Evolutionary conservation across 2,113 vertebrate species (phyloP), one percentile per base, ranked within the genome.

Genomic region (Chloroceryle aenea): DNA sequence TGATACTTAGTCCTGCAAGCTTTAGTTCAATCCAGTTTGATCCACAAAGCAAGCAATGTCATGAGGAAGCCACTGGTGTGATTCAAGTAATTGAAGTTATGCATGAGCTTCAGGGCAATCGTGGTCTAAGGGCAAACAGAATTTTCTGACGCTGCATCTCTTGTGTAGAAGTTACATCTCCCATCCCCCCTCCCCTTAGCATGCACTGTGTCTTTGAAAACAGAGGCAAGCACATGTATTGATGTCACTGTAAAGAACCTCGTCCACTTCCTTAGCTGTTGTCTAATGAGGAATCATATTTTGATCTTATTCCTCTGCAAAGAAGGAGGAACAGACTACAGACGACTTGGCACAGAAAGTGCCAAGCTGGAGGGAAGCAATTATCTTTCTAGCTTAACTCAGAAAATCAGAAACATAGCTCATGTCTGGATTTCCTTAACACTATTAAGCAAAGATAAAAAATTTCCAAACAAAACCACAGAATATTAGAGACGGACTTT

Each of bases 401-500:
- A 59, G 59, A 87, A 93, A 86, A 93, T 87, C 45, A 91, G 55
- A 93, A 95, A 85, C 85, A 71, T 7, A 22, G n/a, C 52, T 94
- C 38, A 67, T 9, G n/a, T 85, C 85, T 91, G 74, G 73, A 58
- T 91, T 85, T 92, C 78, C 71, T 94, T 94, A 89, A 89, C 36
- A 27, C 30, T 69, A 69, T 79, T 87, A 87, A 87, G 59, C 30
- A 87, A 75, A 96, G 89, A 94, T 91, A 50, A 91, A 89, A 90
- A 88, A 79, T 56, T 38, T 76, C 40, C 62, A 85, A 85, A 74
- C 55, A 89, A 94, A 96, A 38, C 71, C 85, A 80, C 2, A 4
- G 71, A 85, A 76, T 85, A 83, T 88, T 90, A 90, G 67, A 90
- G 69, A 79, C 59, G 90, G 63, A 50, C 59, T 62, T 90, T 59